Conservation (phyloP, 2,113 vertebrate genomes). For the Azemiops feae region DNA sequence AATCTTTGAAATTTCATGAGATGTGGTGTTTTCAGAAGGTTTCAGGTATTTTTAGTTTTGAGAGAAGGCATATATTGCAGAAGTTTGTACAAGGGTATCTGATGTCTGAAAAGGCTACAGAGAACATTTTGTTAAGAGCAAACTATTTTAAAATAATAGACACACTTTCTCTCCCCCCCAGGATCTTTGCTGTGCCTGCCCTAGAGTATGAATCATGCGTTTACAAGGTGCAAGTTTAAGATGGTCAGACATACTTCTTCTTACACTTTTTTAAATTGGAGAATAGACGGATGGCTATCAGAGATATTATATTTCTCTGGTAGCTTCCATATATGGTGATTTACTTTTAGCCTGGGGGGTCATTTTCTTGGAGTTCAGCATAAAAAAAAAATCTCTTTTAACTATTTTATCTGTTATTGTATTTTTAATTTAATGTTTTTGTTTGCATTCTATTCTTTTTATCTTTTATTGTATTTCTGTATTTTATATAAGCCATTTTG, state of each 20-base stretch:
- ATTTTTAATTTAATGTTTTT: not conserved
- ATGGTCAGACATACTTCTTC: not conserved
- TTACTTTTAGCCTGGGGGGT: not conserved
- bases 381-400: not conserved
- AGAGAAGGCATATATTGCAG: not conserved
- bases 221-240: not conserved
- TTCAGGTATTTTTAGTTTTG: not conserved
- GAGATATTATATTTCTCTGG: not conserved
- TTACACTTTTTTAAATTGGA: not conserved
- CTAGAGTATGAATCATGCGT: not conserved
- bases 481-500: not conserved
- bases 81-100: not conserved
- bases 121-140: not conserved
- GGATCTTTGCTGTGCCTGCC: not conserved
- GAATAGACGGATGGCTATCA: not conserved
- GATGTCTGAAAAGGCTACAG: not conserved
- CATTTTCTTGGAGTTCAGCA: not conserved
- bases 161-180: rapidly evolving
- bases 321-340: not conserved
- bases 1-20: not conserved
- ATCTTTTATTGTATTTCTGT: not conserved
- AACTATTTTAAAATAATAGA: not conserved
- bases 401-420: not conserved
- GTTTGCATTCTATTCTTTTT: not conserved
- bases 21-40: not conserved